A percentile compares a stretch with the other conserved stretches of the same genome.
phyloP scores from a whole-genome alignment of 2,113 vertebrate species.

The Pitta sordida region DNA sequence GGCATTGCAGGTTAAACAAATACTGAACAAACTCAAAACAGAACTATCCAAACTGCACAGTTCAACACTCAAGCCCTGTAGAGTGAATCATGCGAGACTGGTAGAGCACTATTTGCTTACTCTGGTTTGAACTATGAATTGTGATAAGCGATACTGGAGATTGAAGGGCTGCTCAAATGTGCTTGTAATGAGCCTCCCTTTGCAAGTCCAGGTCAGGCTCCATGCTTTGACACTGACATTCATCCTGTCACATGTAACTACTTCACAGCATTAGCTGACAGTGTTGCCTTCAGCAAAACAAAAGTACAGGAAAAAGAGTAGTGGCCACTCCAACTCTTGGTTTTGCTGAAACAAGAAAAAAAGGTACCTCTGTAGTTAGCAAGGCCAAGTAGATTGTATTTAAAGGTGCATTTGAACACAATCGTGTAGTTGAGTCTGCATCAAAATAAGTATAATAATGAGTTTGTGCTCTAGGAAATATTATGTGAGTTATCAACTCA shows the following conservation, averaged over 20 bases:
- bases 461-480: neutral
- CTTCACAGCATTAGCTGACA: neutral
- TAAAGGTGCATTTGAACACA: neutral
- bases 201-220: conserved; percentile 35
- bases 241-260: neutral
- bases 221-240: conserved; percentile 14
- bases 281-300: neutral
- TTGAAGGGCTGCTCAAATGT: neutral
- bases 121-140: conserved; percentile 27
- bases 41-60: conserved; percentile 13
- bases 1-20: conserved; percentile 70
- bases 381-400: neutral
- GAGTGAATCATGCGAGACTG: neutral
- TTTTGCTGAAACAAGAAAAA: neutral
- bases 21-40: conserved; percentile 65
- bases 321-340: neutral
- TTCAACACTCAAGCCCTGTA: conserved; percentile 16
- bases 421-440: neutral
- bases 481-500: neutral
- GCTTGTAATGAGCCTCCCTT: conserved; percentile 16
- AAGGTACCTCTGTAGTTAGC: neutral
- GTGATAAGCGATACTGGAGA: neutral
- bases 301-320: neutral
- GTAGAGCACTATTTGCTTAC: conserved; percentile 22
- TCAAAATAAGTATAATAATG: neutral